These are phyloP conservation scores for Diploptera punctata DNA, from an alignment of 2,888 invertebrate species.

Conservation along the genomic window DNA sequence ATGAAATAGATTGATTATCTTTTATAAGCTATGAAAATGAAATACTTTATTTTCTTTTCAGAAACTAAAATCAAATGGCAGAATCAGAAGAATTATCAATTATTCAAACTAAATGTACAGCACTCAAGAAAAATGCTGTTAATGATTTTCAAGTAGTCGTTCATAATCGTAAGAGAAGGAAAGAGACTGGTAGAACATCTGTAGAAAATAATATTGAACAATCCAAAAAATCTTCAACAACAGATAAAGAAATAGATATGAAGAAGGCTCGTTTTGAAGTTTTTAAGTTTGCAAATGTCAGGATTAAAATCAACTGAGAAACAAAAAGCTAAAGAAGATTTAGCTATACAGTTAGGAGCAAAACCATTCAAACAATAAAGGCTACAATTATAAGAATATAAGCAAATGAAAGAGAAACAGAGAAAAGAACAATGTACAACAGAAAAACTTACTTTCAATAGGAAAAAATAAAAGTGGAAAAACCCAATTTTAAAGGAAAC, in stretches of 20 bases:
- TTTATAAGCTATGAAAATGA: too few relatives aligned
- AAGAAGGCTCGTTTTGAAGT: constrained; percentile 82
- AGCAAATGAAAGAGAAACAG: constrained; percentile 63
- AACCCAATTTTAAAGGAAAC: constrained; percentile 62
- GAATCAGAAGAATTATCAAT: background rate
- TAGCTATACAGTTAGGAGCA: constrained; percentile 83
- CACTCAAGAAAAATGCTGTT: background rate
- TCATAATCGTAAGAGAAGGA: constrained; percentile 60
- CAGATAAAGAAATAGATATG: constrained; percentile 67
- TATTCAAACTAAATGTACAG: constrained; percentile 28
- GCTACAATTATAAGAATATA: constrained; percentile 74
- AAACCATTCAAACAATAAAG: constrained; percentile 74
- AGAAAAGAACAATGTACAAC: constrained; percentile 58
- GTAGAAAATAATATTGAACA: background rate
- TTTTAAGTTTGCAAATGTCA: constrained; percentile 81
- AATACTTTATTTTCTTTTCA: background rate
- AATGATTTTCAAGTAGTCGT: constrained; percentile 60
- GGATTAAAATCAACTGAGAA: constrained; percentile 75
- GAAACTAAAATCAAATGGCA: background rate
- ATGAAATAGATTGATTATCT: too few relatives aligned
- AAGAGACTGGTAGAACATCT: background rate
- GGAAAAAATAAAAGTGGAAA: constrained; percentile 68
- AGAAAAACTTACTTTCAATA: constrained; percentile 43
- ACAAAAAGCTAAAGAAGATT: constrained; percentile 77
- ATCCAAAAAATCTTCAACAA: constrained; percentile 38